Percentiles rank a stretch among this genome's conserved stretches.
phyloP scores from a whole-genome alignment of 2,113 vertebrate genomes.

The Oryctolagus cuniculus region DNA sequence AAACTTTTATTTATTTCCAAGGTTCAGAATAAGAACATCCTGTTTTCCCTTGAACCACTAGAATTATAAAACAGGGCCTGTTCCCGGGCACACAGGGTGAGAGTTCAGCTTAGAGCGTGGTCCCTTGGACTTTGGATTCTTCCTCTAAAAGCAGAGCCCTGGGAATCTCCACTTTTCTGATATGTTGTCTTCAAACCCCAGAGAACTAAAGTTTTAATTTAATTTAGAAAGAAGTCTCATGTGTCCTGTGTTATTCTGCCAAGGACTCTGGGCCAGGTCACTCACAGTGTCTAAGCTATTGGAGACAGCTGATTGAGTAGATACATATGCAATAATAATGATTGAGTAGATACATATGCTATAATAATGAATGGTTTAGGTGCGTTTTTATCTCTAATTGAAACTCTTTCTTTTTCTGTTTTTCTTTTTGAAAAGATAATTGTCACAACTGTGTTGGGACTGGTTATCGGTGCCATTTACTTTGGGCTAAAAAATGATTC shows the following conservation, averaged over 20 bases:
- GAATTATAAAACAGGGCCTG: not conserved
- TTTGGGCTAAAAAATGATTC: constrained; percentile 86
- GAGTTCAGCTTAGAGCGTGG: constrained; percentile 30
- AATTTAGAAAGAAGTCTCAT: not conserved
- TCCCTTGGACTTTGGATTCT: not conserved
- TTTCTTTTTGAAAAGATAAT: constrained; percentile 86
- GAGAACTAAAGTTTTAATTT: constrained; percentile 16
- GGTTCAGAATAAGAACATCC: constrained; percentile 47
- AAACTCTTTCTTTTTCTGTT: not conserved
- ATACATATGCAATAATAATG: not conserved
- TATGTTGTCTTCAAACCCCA: not conserved
- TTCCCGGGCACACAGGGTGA: not conserved
- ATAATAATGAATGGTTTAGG: not conserved
- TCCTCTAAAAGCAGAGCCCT: not conserved
- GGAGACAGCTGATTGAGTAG: not conserved
- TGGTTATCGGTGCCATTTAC: constrained; percentile 93
- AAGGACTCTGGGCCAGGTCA: not conserved
- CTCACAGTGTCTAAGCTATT: not conserved
- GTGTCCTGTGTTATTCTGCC: not conserved
- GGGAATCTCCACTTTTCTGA: not conserved
- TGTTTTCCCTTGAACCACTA: constrained; percentile 64
- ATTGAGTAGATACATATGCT: not conserved
- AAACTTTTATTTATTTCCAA: constrained; percentile 44
- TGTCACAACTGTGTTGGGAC: constrained; percentile 89
- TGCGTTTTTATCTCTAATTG: constrained; percentile 30